A percentile compares a stretch with the other conserved stretches of the same genome.
Conservation (phyloP, 2,113 vertebrate genomes). For the Psittacus erithacus region DNA sequence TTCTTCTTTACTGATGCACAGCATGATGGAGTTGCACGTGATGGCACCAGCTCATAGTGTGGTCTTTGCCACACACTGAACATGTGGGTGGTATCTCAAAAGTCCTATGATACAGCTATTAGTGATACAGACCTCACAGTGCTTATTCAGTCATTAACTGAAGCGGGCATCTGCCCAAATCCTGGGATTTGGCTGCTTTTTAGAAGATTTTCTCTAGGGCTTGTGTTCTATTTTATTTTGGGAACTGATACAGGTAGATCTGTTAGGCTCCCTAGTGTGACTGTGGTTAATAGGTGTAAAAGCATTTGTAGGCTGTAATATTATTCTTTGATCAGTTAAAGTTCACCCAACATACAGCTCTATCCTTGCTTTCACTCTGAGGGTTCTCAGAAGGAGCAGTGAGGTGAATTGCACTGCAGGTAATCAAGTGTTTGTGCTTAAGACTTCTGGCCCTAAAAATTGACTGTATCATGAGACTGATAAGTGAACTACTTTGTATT, state of each 20-base stretch:
- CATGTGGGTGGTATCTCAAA: background rate
- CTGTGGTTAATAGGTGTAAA: background rate
- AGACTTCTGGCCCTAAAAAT: background rate
- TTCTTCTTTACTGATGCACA: background rate
- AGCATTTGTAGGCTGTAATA: background rate
- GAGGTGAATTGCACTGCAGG: background rate
- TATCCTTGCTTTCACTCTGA: background rate
- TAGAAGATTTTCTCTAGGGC: background rate
- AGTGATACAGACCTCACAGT: background rate
- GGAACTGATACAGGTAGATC: background rate
- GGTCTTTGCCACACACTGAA: conserved; percentile 30
- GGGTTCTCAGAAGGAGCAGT: background rate
- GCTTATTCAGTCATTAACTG: conserved; percentile 18
- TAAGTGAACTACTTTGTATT: background rate
- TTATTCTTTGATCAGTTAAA: background rate
- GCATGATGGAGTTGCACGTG: background rate
- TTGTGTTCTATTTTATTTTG: background rate
- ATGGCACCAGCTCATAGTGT: background rate
- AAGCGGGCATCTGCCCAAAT: background rate
- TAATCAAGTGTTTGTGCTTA: background rate
- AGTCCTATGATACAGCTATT: background rate
- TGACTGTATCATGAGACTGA: background rate
- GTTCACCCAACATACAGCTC: fast-evolving
- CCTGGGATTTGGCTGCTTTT: conserved; percentile 20
- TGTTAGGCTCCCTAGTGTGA: background rate